Evolutionary conservation across 2,113 vertebrate genomes (phyloP).

Genomic region (Pagrus major): DNA sequence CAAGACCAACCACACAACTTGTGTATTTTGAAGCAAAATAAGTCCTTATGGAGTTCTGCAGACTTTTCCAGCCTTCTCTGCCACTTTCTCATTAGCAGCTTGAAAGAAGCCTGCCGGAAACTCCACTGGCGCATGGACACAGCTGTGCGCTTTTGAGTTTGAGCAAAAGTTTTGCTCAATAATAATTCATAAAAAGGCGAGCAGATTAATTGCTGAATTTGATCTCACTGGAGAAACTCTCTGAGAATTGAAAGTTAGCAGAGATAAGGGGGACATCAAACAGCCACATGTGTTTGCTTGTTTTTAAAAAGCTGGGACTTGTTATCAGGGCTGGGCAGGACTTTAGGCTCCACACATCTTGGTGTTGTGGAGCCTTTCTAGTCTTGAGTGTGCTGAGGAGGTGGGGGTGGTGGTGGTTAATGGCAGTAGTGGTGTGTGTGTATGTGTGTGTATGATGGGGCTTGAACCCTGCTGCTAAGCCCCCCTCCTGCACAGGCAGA

Average conservation of each 20-base stretch:
- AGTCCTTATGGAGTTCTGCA: slow-evolving; percentile 50
- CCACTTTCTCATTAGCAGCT: slow-evolving; percentile 72
- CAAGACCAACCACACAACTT: slow-evolving; percentile 40
- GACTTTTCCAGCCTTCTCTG: slow-evolving; percentile 57
- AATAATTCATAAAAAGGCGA: slow-evolving; percentile 68
- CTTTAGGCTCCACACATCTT: slow-evolving; percentile 80
- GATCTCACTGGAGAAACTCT: slow-evolving; percentile 78
- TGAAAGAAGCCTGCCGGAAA: slow-evolving; percentile 69
- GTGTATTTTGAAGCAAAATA: slow-evolving; percentile 47
- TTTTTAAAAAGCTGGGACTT: slow-evolving; percentile 89
- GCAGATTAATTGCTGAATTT: slow-evolving; percentile 84
- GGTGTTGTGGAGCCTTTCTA: slow-evolving; percentile 81
- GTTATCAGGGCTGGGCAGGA: slow-evolving; percentile 89
- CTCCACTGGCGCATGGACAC: slow-evolving; percentile 54
- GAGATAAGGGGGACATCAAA: slow-evolving; percentile 89
- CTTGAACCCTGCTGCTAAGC: slow-evolving; percentile 72
- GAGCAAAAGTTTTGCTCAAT: slow-evolving; percentile 73
- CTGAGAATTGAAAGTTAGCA: slow-evolving; percentile 79
- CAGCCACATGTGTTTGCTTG: slow-evolving; percentile 90
- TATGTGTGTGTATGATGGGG: slow-evolving; percentile 31
- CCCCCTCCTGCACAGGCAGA: slow-evolving; percentile 52
- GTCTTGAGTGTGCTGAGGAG: slow-evolving; percentile 67
- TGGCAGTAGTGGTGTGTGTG: slow-evolving; percentile 56
- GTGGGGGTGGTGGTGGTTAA: slow-evolving; percentile 61
- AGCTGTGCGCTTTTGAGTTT: slow-evolving; percentile 64